These are phyloP conservation scores for Sander vitreus DNA, from an alignment of 2,113 vertebrate genomes.

Conservation along the genomic window DNA sequence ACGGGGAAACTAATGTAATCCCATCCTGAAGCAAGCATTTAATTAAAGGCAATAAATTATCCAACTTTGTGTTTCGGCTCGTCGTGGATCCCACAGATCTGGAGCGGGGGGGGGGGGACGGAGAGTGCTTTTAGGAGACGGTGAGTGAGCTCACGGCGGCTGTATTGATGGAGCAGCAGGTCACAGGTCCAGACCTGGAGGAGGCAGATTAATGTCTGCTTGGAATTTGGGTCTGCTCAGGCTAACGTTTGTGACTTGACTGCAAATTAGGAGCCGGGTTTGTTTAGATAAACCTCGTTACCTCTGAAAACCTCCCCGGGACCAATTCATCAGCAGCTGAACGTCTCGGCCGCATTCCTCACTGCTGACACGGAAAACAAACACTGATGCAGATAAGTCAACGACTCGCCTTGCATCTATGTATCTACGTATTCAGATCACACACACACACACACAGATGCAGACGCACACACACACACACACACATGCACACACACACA, in stretches of 20 bases:
- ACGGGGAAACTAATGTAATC: conserved; percentile 44
- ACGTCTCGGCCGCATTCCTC: conserved; percentile 85
- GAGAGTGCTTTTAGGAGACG: neutral
- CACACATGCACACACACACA: too few species aligned
- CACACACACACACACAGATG: too few species aligned
- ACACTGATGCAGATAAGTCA: too few species aligned
- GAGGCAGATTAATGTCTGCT: conserved; percentile 84
- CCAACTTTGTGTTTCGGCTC: conserved; percentile 12
- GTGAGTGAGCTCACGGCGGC: conserved; percentile 26
- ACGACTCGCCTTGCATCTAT: neutral
- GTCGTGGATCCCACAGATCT: neutral
- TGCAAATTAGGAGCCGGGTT: conserved; percentile 88
- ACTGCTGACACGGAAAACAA: conserved; percentile 81
- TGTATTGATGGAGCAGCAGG: conserved; percentile 87
- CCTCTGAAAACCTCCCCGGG: conserved; percentile 61
- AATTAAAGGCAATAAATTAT: conserved; percentile 66
- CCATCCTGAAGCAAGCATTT: conserved; percentile 37
- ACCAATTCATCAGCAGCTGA: conserved; percentile 87
- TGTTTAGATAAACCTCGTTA: conserved; percentile 73
- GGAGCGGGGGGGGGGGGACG: too few species aligned
- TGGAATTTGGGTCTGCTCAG: conserved; percentile 81
- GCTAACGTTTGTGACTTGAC: conserved; percentile 38
- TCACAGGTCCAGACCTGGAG: conserved; percentile 81
- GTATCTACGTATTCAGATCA: too few species aligned
- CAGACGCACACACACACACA: too few species aligned